Percentiles rank a stretch among this genome's conserved stretches.
phyloP scores from a whole-genome alignment of 2,888 invertebrate species.

The Nezara viridula region DNA sequence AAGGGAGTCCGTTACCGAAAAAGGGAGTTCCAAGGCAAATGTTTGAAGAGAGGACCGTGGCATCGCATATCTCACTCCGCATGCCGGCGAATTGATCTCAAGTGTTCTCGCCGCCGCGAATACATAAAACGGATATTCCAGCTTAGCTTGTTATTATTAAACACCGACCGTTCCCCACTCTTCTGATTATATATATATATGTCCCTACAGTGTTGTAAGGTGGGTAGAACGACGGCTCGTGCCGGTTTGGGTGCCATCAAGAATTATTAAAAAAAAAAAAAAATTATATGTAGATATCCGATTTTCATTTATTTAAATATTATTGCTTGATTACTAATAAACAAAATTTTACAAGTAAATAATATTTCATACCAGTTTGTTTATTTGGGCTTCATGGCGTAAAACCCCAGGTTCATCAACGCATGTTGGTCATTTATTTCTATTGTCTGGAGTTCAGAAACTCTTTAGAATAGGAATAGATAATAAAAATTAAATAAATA shows the following conservation, averaged over 20 bases:
- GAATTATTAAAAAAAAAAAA: no score
- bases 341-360: no score
- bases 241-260: neutral
- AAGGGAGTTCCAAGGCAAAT: conserved; percentile 23
- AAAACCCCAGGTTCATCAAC: no score
- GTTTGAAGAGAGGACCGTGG: conserved; percentile 38
- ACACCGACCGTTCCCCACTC: neutral
- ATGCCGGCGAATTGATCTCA: conserved; percentile 53
- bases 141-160: conserved; percentile 11
- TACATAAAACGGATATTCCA: conserved; percentile 48
- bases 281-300: no score
- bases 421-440: no score
- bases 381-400: no score
- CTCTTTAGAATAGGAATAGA: no score
- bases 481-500: no score
- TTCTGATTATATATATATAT: neutral
- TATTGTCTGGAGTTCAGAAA: no score
- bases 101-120: conserved; percentile 37
- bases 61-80: conserved; percentile 47
- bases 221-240: neutral
- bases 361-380: no score
- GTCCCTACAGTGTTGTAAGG: neutral
- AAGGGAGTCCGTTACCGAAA: neutral
- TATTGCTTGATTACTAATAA: no score
- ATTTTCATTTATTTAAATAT: no score